Conservation (phyloP, 2,113 vertebrate species). For the Brachyistius frenatus region DNA sequence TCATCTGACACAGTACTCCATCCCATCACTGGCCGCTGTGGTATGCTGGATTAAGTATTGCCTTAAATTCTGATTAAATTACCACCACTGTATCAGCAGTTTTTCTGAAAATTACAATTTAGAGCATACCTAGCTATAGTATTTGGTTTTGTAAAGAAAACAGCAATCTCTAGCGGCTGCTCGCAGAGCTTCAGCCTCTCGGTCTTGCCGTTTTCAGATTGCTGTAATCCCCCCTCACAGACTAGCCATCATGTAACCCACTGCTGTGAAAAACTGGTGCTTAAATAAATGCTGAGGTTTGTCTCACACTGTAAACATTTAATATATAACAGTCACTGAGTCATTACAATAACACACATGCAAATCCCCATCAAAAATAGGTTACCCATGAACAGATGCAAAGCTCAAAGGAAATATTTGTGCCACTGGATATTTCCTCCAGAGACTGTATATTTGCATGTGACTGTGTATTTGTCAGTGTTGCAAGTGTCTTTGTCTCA, state of each 20-base stretch:
- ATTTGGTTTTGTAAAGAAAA: background rate
- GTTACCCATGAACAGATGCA: constrained; percentile 33
- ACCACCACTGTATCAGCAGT: too few relatives aligned
- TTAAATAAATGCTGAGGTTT: constrained; percentile 15
- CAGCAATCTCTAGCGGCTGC: background rate
- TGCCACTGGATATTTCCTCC: constrained; percentile 12
- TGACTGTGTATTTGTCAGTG: constrained; percentile 4
- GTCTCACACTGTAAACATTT: constrained; percentile 6
- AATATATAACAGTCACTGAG: constrained; percentile 15
- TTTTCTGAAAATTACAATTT: background rate
- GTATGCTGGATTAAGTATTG: too few relatives aligned
- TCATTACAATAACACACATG: constrained; percentile 7
- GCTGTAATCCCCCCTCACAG: constrained; percentile 33
- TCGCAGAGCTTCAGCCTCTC: background rate
- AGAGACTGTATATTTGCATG: constrained; percentile 6
- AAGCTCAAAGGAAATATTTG: constrained; percentile 25
- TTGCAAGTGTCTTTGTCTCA: background rate
- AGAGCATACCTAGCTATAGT: background rate
- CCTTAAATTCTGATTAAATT: too few relatives aligned
- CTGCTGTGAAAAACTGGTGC: constrained; percentile 18
- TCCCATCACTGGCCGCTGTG: too few relatives aligned
- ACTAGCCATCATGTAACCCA: constrained; percentile 4
- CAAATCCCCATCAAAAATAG: constrained; percentile 45
- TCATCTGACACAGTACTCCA: too few relatives aligned
- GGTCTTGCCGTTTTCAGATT: constrained; percentile 6